Conservation (phyloP, 2,888 invertebrate species). For the Meiosimyza platycephala region DNA sequence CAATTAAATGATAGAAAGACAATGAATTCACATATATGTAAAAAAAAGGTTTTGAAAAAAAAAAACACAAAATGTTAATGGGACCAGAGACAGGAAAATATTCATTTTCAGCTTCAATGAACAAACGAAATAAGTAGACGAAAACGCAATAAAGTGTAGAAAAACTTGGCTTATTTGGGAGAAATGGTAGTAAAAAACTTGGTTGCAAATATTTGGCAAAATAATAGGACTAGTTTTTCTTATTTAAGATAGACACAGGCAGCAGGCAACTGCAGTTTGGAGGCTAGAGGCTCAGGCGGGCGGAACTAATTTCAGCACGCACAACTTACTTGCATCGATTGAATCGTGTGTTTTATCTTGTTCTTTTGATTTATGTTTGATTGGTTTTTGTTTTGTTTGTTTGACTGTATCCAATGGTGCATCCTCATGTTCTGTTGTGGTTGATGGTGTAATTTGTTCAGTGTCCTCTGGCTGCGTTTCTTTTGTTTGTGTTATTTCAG, state of each 20-base stretch:
- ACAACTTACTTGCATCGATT: slow-evolving; percentile 65
- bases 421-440: slow-evolving; percentile 58
- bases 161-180: not conserved
- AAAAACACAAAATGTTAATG: not conserved
- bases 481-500: slow-evolving; percentile 42
- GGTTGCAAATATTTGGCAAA: slow-evolving; percentile 12
- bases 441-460: slow-evolving; percentile 67
- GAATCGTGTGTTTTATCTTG: slow-evolving; percentile 55
- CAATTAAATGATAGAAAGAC: no score
- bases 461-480: slow-evolving; percentile 62
- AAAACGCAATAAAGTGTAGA: slow-evolving; percentile 5
- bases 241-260: slow-evolving; percentile 4
- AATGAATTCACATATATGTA: not conserved
- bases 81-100: no score
- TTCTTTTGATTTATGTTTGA: slow-evolving; percentile 64
- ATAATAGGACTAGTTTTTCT: not conserved
- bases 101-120: no score
- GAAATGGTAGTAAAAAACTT: not conserved
- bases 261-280: slow-evolving; percentile 24
- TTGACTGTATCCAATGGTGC: slow-evolving; percentile 62
- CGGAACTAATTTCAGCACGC: slow-evolving; percentile 24
- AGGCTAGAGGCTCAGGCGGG: slow-evolving; percentile 23
- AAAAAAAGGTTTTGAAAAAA: not conserved
- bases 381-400: slow-evolving; percentile 64
- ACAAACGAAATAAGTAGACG: not conserved